Conservation (phyloP, 2,888 invertebrate species). For the Diadromus collaris region DNA sequence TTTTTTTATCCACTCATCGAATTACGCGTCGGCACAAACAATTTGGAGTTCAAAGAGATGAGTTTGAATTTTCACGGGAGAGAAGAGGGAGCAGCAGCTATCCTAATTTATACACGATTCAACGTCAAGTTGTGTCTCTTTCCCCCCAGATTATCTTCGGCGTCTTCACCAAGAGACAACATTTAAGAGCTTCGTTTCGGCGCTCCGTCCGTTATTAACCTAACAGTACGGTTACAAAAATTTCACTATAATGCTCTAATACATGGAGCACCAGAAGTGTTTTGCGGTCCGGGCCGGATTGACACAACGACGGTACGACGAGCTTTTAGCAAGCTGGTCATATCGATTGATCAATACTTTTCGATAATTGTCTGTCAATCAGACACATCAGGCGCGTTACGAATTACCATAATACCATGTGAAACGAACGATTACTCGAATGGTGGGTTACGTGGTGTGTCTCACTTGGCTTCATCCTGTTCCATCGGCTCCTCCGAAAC, state of each 20-base stretch:
- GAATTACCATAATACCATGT: conserved; percentile 9
- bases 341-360: conserved; percentile 15
- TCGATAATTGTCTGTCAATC: background rate
- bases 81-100: background rate
- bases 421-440: conserved; percentile 50
- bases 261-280: background rate
- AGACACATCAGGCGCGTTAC: background rate
- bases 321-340: background rate
- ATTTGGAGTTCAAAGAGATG: conserved; percentile 14
- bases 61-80: background rate
- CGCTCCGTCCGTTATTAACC: background rate
- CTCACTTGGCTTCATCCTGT: conserved; percentile 91
- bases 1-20: conserved; percentile 21
- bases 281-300: background rate
- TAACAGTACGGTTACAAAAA: conserved; percentile 13
- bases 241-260: conserved; percentile 4
- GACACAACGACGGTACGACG: background rate
- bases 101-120: conserved; percentile 31
- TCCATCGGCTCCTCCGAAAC: conserved; percentile 92
- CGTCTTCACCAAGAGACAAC: background rate
- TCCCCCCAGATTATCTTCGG: background rate
- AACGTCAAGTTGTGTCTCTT: conserved; percentile 32
- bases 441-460: conserved; percentile 13
- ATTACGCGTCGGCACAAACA: conserved; percentile 28
- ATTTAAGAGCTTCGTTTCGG: background rate